phyloP scores from a whole-genome alignment of 2,888 invertebrate genomes.

The Epirrhoe tristata region DNA sequence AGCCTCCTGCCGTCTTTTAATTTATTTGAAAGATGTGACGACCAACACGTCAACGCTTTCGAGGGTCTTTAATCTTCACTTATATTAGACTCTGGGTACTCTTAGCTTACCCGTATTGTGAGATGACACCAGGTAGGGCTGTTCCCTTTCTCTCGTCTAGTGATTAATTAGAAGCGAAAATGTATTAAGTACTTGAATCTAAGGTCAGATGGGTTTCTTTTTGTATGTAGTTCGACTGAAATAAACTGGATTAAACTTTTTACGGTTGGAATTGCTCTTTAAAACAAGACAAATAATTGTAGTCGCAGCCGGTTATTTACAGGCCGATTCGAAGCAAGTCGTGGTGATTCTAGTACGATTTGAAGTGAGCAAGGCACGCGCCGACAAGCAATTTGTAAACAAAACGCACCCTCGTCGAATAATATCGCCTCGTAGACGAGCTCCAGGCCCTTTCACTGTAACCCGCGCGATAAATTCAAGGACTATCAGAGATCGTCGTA shows the following conservation, averaged over 20 bases:
- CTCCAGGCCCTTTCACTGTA: constrained; percentile 65
- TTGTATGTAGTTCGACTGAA: neutral
- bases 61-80: constrained; percentile 63
- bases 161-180: neutral
- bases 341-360: constrained; percentile 61
- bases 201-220: neutral
- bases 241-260: constrained; percentile 70
- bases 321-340: constrained; percentile 41
- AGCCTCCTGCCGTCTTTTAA: constrained; percentile 61
- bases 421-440: constrained; percentile 66
- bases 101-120: constrained; percentile 35
- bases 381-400: constrained; percentile 80
- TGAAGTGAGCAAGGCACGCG: constrained; percentile 66
- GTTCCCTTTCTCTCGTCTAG: constrained; percentile 15
- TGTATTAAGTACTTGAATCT: neutral
- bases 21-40: constrained; percentile 64
- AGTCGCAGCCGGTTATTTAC: constrained; percentile 66
- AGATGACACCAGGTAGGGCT: constrained; percentile 33
- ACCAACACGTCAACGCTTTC: constrained; percentile 60
- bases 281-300: constrained; percentile 76
- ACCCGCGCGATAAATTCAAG: constrained; percentile 72
- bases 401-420: constrained; percentile 77
- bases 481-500: constrained; percentile 67
- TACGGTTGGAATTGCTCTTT: constrained; percentile 65
- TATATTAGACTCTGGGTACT: constrained; percentile 51